Conservation (phyloP, 2,888 invertebrate genomes). For the Ectemnius cavifrons region DNA sequence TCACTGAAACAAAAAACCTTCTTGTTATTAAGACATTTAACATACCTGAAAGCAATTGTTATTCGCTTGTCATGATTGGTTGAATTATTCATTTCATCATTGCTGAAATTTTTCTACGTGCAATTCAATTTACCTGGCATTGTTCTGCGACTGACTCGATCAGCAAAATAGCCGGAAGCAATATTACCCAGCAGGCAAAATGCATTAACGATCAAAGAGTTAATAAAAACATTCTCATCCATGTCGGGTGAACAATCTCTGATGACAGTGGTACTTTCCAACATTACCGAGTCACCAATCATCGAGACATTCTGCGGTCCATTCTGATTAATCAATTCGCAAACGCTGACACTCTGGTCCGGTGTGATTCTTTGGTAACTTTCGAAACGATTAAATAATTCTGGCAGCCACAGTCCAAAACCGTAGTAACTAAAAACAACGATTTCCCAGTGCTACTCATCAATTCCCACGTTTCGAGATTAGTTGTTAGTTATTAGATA, state of each 20-base stretch:
- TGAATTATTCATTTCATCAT: no score
- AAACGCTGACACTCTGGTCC: constrained; percentile 79
- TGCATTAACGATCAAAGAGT: constrained; percentile 84
- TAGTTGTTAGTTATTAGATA: not conserved
- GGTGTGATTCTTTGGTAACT: constrained; percentile 76
- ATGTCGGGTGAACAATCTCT: constrained; percentile 78
- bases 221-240: constrained; percentile 82
- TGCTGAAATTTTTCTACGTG: not conserved
- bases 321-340: constrained; percentile 72
- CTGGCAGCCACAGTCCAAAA: constrained; percentile 87
- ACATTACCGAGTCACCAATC: constrained; percentile 13
- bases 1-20: constrained; percentile 61
- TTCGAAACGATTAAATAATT: constrained; percentile 83
- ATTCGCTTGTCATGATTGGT: not conserved
- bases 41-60: not conserved
- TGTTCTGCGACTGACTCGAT: constrained; percentile 69
- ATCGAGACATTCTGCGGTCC: not conserved
- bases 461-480: no score
- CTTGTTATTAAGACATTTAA: not conserved
- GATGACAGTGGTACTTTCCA: constrained; percentile 2
- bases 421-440: constrained; percentile 82
- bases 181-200: constrained; percentile 84
- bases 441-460: no score
- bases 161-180: constrained; percentile 82
- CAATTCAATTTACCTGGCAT: constrained; percentile 70